These are phyloP conservation scores for Drosophila antonietae DNA, from an alignment of 2,888 invertebrate genomes.

Conservation along the genomic window DNA sequence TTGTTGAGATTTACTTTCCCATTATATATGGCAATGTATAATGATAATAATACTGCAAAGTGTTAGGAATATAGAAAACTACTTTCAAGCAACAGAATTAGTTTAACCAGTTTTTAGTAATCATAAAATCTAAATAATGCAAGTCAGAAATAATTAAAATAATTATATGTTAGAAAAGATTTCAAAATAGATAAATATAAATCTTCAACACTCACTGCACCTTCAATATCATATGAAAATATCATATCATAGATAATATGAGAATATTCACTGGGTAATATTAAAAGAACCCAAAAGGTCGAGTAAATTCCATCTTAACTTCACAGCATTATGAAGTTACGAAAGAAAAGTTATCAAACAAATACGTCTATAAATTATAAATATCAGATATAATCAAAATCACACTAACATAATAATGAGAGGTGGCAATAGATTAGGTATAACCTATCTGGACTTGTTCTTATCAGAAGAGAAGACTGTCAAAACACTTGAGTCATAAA, in stretches of 20 bases:
- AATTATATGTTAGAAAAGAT: background rate
- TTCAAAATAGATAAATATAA: background rate
- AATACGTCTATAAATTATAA: background rate
- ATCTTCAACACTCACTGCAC: too few relatives aligned
- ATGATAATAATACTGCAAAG: background rate
- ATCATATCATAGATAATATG: too few relatives aligned
- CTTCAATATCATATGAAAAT: too few relatives aligned
- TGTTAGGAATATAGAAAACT: background rate
- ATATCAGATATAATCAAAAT: slow-evolving; percentile 2
- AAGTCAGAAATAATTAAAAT: background rate
- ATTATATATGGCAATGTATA: too few relatives aligned
- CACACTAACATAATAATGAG: background rate
- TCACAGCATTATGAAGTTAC: background rate
- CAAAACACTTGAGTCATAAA: slow-evolving; percentile 1
- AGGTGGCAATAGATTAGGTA: slow-evolving; percentile 2
- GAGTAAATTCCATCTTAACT: background rate
- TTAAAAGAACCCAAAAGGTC: background rate
- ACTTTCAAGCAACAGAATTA: background rate
- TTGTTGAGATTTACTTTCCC: too few relatives aligned
- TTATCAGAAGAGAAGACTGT: background rate
- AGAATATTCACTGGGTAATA: background rate
- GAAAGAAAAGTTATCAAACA: background rate
- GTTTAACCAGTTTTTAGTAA: background rate
- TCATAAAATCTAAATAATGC: background rate
- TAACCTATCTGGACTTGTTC: slow-evolving; percentile 6